These are phyloP conservation scores for Danionella cerebrum DNA, from an alignment of 2,113 vertebrate genomes.

Conservation along the genomic window DNA sequence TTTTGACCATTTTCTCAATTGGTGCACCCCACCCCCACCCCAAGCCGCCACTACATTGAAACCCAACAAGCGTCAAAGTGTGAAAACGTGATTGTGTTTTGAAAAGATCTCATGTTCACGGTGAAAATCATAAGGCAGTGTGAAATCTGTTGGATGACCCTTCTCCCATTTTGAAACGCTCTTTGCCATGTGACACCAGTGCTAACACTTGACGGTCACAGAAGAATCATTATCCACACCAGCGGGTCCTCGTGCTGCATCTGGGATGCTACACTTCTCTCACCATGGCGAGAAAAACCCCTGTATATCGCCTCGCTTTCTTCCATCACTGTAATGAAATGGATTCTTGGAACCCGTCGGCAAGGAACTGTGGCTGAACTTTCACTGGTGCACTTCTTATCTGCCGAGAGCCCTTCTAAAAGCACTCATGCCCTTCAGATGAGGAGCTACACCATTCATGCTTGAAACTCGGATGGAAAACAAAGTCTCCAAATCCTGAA, in stretches of 20 bases:
- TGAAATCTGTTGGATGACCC: slow-evolving; percentile 55
- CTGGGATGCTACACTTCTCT: neutral
- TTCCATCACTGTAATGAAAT: neutral
- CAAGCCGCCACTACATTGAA: no score
- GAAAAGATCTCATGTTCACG: slow-evolving; percentile 53
- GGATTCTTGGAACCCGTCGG: neutral
- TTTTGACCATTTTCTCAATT: no score
- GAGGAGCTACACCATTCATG: slow-evolving; percentile 35
- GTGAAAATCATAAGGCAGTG: slow-evolving; percentile 61
- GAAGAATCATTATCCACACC: slow-evolving; percentile 53
- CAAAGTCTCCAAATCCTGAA: no score
- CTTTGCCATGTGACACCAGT: slow-evolving; percentile 49
- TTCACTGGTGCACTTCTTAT: neutral
- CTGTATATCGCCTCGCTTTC: neutral
- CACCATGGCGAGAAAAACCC: neutral
- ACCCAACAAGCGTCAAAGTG: neutral
- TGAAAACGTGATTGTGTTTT: slow-evolving; percentile 25
- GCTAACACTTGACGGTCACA: slow-evolving; percentile 51
- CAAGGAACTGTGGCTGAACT: slow-evolving; percentile 2
- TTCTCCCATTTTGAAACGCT: slow-evolving; percentile 14
- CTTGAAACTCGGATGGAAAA: neutral
- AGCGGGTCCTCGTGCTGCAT: slow-evolving; percentile 34
- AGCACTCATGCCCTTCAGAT: slow-evolving; percentile 50
- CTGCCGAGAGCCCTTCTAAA: slow-evolving; percentile 6
- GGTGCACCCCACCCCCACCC: no score